These are phyloP conservation scores for Megalonaias nervosa DNA, from an alignment of 1,140 invertebrate genomes.

Conservation along the genomic window DNA sequence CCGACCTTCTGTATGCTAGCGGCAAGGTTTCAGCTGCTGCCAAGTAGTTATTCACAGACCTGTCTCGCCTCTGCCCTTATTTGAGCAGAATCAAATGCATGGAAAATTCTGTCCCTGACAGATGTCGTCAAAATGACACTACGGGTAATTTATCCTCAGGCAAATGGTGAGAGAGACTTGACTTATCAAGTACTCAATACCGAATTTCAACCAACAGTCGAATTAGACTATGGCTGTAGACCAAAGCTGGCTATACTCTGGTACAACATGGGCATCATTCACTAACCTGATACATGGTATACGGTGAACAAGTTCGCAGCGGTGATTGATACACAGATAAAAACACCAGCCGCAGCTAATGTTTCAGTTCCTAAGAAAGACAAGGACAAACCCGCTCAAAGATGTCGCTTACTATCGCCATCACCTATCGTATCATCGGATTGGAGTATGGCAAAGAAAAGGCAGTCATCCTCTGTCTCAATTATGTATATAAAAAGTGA, in stretches of 20 bases:
- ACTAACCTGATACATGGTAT: background rate
- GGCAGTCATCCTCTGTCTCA: no score
- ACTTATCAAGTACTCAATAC: background rate
- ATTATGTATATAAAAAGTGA: no score
- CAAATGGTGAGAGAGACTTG: background rate
- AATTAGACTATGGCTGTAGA: background rate
- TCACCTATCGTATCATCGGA: no score
- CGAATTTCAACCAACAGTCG: background rate
- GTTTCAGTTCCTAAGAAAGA: no score
- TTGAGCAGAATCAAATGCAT: background rate
- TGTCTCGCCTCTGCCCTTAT: background rate
- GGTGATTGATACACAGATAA: background rate
- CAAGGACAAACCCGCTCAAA: no score
- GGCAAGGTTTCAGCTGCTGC: background rate
- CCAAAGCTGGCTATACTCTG: background rate
- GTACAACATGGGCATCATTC: background rate
- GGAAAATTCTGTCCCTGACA: conserved; percentile 1
- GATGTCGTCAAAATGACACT: background rate
- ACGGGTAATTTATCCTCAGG: background rate
- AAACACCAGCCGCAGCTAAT: no score
- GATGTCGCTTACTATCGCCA: no score
- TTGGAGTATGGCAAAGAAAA: no score
- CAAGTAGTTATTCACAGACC: background rate
- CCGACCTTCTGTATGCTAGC: background rate
- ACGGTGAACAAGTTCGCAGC: conserved; percentile 11